Base-by-base conservation (phyloP, 2,113 vertebrate genomes). In the Parus major region DNA sequence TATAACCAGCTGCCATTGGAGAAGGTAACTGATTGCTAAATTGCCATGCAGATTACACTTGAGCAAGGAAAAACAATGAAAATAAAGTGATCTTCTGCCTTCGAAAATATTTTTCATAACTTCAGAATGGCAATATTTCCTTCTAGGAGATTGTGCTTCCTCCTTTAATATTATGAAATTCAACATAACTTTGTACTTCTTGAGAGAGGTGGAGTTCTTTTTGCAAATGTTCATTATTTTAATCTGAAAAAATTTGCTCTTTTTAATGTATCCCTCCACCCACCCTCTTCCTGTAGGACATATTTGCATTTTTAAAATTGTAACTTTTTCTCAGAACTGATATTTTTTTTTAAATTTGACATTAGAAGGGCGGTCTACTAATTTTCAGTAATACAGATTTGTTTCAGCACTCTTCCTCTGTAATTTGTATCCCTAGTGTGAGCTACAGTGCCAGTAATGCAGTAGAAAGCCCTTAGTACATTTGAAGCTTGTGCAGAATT, bases 401-500 rank as follows among this genome's bases (percentile, higher is more conserved):
- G 6, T 57, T 47, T 73, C 20, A 55, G 28, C 19, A 23, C 17
- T 59, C 24, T 91, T 96, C 25, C 39, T 66, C 84, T 84, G 61
- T 76, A 82, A 82, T 92, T 93, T 92, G 28, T 76, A 79, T 60
- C 90, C 59, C 66, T 29, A 41, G 16, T 10, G 3, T 84, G 90
- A 90, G 53, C 60, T 79, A 36, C 52, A 71, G 55, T 85, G 55
- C 72, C 66, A 79, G 42, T 57, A 93, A 86, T 64, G 70, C 28
- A 61, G 41, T 22, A 70, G 41, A 72, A 93, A 95, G 49, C 0
- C 0, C 56, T 85, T 88, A 95, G 69, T 35, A 47, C 44, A 85
- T 70, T 94, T 94, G 66, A 69, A 87, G 49, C 33, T 90, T 69
- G 46, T 50, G 44, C 28, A 94, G 61, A 95, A 93, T 82, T 91